phyloP scores from a whole-genome alignment of 2,113 vertebrate species.

The Catagonus wagneri region DNA sequence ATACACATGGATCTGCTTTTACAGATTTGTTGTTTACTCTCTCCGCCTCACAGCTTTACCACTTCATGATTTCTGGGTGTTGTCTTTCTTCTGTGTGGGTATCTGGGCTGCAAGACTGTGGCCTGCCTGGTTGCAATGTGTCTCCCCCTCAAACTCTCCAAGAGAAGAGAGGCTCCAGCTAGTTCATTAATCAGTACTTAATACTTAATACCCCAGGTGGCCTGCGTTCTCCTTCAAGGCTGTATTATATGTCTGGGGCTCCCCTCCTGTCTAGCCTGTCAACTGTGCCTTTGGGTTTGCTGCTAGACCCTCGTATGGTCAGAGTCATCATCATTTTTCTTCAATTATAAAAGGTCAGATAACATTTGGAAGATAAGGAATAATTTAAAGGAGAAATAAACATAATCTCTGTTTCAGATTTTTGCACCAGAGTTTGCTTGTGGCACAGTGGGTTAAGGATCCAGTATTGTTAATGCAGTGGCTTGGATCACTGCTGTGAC shows the following conservation, averaged over 20 bases:
- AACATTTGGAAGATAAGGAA: background rate
- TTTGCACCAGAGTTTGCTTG: background rate
- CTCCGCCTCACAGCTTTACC: background rate
- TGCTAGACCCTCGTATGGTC: background rate
- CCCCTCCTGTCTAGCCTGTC: background rate
- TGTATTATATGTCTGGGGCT: rapidly evolving
- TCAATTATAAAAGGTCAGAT: background rate
- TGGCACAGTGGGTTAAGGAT: no score
- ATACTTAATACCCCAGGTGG: background rate
- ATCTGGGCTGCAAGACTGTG: background rate
- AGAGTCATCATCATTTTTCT: background rate
- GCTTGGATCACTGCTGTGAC: no score
- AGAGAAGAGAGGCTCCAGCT: background rate
- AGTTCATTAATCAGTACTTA: background rate
- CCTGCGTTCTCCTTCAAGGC: background rate
- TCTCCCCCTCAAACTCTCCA: background rate
- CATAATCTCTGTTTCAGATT: background rate
- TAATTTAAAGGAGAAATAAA: conserved; percentile 18
- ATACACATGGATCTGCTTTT: background rate
- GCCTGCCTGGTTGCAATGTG: background rate
- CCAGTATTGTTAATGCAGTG: no score
- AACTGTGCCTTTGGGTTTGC: background rate
- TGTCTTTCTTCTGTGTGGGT: background rate
- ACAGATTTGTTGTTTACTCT: background rate
- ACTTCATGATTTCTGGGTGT: background rate